Evolutionary conservation across 2,113 vertebrate genomes (phyloP).

Genomic region (Ammodramus savannarum): DNA sequence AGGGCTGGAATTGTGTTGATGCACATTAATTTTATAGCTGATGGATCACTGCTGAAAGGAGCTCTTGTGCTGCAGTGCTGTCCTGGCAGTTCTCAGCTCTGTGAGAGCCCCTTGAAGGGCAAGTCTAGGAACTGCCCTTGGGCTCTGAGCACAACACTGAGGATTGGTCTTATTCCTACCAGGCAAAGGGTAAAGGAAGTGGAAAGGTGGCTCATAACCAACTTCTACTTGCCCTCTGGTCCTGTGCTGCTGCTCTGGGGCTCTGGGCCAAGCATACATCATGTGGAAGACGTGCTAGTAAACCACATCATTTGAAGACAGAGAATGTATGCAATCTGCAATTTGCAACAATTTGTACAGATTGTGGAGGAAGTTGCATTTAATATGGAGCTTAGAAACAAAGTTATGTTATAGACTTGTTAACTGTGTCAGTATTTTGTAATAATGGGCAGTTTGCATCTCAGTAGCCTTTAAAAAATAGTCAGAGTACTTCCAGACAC

Average conservation of each 20-base stretch:
- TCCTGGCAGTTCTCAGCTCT: not conserved
- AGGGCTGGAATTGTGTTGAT: not conserved
- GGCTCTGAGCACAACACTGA: not conserved
- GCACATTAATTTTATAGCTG: not conserved
- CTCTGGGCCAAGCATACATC: not conserved
- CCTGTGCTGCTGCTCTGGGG: not conserved
- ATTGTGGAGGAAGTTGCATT: not conserved
- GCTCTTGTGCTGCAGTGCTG: not conserved
- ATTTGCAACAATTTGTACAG: slow-evolving; percentile 7
- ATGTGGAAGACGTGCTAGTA: not conserved
- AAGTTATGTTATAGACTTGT: not conserved
- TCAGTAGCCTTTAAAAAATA: not conserved
- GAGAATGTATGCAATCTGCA: not conserved
- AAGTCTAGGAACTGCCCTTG: not conserved
- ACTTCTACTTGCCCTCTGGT: slow-evolving; percentile 40
- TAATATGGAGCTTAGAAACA: not conserved
- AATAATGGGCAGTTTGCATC: not conserved
- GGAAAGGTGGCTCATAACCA: slow-evolving; percentile 9
- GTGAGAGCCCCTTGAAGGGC: not conserved
- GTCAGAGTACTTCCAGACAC: not conserved
- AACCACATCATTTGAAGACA: not conserved
- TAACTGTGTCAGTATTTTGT: not conserved
- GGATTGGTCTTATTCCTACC: not conserved
- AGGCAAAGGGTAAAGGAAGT: not conserved
- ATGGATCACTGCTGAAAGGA: not conserved